Conservation (phyloP, 2,797 vertebrate species). For the Hyperoplus lanceolatus region DNA sequence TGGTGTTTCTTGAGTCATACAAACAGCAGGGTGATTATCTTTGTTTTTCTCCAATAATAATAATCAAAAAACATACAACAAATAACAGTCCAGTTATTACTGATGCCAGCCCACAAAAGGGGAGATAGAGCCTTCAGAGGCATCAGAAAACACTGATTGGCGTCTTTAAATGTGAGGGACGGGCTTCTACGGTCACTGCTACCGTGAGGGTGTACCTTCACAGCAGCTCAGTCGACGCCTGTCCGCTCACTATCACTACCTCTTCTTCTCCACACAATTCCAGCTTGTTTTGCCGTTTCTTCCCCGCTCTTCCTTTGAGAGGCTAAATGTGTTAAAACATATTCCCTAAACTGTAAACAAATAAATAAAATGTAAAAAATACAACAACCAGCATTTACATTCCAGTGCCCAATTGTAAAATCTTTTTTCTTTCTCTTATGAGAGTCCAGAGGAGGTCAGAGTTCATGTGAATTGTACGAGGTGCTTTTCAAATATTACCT, state of each 20-base stretch:
- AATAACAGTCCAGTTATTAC: slow-evolving; percentile 52
- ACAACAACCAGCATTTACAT: slow-evolving; percentile 76
- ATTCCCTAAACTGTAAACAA: slow-evolving; percentile 41
- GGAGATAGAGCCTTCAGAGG: slow-evolving; percentile 33
- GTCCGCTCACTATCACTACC: slow-evolving; percentile 26
- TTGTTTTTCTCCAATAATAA: slow-evolving; percentile 38
- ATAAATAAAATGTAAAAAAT: slow-evolving; percentile 35
- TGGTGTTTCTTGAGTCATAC: slow-evolving; percentile 82
- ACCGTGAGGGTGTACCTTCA: slow-evolving; percentile 54
- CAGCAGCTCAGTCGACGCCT: slow-evolving; percentile 75
- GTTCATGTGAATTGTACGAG: slow-evolving; percentile 62
- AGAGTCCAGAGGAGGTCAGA: slow-evolving; percentile 74
- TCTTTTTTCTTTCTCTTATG: slow-evolving; percentile 5
- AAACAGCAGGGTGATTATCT: slow-evolving; percentile 73
- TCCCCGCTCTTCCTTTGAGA: slow-evolving; percentile 21
- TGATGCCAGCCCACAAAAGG: slow-evolving; percentile 21
- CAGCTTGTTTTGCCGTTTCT: slow-evolving; percentile 11
- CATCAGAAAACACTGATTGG: slow-evolving; percentile 59
- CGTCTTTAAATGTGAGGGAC: slow-evolving; percentile 33
- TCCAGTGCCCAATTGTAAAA: slow-evolving; percentile 74
- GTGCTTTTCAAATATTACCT: slow-evolving; percentile 62
- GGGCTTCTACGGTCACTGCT: slow-evolving; percentile 75
- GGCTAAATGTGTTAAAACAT: slow-evolving; percentile 23
- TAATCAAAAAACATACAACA: slow-evolving; percentile 13
- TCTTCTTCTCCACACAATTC: slow-evolving; percentile 16